Evolutionary conservation across 2,113 vertebrate genomes (phyloP).

Genomic region (Otis tarda): DNA sequence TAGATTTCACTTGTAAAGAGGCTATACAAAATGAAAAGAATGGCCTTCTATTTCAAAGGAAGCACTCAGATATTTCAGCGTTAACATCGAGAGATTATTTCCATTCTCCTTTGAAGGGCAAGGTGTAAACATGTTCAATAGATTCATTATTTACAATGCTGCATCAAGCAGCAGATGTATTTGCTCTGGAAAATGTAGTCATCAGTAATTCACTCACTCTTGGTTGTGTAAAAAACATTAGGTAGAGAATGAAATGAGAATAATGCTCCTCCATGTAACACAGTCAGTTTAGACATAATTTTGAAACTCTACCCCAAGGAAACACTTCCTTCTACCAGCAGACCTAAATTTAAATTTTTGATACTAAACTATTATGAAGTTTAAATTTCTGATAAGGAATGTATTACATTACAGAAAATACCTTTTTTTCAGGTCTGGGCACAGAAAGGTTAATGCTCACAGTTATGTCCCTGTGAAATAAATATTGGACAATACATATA

Average conservation of each 20-base stretch:
- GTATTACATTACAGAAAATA: neutral
- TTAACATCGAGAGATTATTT: neutral
- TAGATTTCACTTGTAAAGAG: neutral
- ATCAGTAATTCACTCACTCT: neutral
- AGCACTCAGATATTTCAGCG: neutral
- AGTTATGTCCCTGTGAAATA: neutral
- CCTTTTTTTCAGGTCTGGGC: neutral
- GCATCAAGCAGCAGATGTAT: conserved; percentile 13
- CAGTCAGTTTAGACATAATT: neutral
- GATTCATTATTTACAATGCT: conserved; percentile 23
- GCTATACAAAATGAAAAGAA: neutral
- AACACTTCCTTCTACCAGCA: neutral
- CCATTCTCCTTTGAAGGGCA: conserved; percentile 14
- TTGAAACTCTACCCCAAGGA: neutral
- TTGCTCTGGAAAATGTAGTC: neutral
- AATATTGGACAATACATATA: neutral
- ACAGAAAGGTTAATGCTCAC: neutral
- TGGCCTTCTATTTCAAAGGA: neutral
- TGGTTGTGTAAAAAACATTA: neutral
- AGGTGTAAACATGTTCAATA: neutral
- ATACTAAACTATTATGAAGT: neutral
- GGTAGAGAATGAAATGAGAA: neutral
- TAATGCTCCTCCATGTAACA: neutral
- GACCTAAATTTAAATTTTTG: neutral
- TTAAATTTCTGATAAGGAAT: neutral